Percentiles rank a stretch among this genome's conserved stretches.
Evolutionary conservation across 2,888 invertebrate genomes (phyloP).

Genomic region (Drosophila imparisetae): DNA sequence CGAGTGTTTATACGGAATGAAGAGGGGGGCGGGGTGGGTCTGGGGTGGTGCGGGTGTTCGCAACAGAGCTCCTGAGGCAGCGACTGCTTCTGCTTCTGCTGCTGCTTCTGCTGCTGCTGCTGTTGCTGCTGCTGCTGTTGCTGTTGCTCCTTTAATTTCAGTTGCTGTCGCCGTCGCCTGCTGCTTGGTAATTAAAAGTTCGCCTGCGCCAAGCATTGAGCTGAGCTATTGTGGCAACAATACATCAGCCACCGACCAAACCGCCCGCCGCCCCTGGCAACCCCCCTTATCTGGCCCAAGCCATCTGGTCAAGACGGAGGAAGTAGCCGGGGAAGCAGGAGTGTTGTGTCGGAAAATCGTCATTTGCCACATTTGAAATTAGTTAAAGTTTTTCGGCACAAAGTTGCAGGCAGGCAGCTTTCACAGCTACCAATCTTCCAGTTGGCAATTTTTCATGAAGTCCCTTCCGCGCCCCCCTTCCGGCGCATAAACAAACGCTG

Average conservation of each 20-base stretch:
- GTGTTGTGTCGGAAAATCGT: slow-evolving; percentile 39
- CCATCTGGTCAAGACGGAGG: slow-evolving; percentile 38
- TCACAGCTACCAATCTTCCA: slow-evolving; percentile 33
- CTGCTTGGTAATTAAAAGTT: slow-evolving; percentile 78
- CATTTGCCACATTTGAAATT: slow-evolving; percentile 75
- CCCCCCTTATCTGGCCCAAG: background rate
- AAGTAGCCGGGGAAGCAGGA: background rate
- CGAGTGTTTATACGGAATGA: background rate
- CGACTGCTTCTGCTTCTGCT: slow-evolving; percentile 18
- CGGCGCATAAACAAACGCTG: background rate
- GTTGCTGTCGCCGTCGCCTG: slow-evolving; percentile 38
- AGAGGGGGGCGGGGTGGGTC: background rate
- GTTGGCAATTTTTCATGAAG: slow-evolving; percentile 45
- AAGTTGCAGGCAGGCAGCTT: slow-evolving; percentile 49
- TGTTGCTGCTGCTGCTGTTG: background rate
- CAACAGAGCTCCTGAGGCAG: background rate
- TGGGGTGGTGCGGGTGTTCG: background rate
- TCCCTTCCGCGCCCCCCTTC: background rate
- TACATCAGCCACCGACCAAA: slow-evolving; percentile 64
- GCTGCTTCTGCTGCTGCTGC: slow-evolving; percentile 48
- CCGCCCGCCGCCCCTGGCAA: background rate
- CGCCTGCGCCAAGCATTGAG: slow-evolving; percentile 64
- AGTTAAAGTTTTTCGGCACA: slow-evolving; percentile 67
- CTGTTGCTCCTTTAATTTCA: slow-evolving; percentile 13
- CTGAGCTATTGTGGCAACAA: slow-evolving; percentile 70